Conservation (phyloP, 37 sponge, comb jelly and placozoan genomes). For the Halichondria panicea region DNA sequence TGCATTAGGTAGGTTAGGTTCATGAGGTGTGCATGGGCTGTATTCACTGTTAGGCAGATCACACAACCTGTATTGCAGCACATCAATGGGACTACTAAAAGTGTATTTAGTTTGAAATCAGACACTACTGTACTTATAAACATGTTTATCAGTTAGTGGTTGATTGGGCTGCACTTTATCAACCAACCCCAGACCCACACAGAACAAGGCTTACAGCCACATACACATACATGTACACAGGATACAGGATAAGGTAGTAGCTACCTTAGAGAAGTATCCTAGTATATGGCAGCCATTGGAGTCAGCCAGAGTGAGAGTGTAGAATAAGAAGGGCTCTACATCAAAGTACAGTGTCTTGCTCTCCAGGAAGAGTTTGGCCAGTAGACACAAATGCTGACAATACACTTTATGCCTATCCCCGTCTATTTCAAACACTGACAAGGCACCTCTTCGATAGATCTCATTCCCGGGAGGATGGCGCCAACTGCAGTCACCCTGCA, state of each 20-base stretch:
- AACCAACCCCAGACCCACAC: background rate
- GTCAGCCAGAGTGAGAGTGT: conserved; percentile 81
- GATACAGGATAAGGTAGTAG: background rate
- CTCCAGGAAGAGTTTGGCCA: conserved; percentile 97
- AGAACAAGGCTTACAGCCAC: background rate
- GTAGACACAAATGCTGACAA: conserved; percentile 94
- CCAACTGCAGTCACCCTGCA: conserved; percentile 67
- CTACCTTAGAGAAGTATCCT: conserved; percentile 97
- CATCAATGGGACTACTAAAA: no score
- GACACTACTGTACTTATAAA: background rate
- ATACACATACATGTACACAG: background rate
- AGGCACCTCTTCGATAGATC: conserved; percentile 77
- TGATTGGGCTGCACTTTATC: background rate
- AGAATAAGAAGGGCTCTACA: conserved; percentile 97
- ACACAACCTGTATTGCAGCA: no score
- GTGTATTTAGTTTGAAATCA: no score
- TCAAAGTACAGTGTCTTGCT: conserved; percentile 97
- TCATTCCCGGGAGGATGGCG: conserved; percentile 93
- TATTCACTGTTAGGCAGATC: no score
- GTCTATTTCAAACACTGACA: conserved; percentile 97
- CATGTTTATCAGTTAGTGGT: background rate
- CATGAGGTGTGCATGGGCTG: no score
- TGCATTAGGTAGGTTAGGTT: no score
- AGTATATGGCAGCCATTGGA: conserved; percentile 75
- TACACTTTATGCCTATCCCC: conserved; percentile 92